These are phyloP conservation scores for Cyphomyrus discorhynchus DNA, from an alignment of 2,113 vertebrate species.

Conservation along the genomic window DNA sequence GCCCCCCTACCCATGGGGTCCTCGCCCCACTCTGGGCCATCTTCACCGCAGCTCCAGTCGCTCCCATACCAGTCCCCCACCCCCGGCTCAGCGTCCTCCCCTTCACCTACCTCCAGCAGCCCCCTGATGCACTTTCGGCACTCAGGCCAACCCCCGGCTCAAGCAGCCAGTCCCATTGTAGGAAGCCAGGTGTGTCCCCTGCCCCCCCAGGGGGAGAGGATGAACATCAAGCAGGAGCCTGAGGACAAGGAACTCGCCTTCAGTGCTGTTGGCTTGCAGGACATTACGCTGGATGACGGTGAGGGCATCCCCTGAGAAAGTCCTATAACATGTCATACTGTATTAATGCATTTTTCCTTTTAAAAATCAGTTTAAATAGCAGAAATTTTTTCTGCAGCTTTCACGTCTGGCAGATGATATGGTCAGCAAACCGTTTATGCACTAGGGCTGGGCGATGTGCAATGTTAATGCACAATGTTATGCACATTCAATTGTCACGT, in stretches of 20 bases:
- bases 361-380: background rate
- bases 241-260: constrained; percentile 69
- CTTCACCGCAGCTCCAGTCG: constrained; percentile 62
- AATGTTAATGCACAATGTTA: background rate
- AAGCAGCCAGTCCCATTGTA: constrained; percentile 43
- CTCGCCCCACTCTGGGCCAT: constrained; percentile 64
- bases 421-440: background rate
- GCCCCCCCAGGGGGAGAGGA: constrained; percentile 46
- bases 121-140: constrained; percentile 43
- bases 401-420: background rate
- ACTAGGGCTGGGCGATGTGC: background rate
- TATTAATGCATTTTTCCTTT: background rate
- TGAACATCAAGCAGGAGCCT: constrained; percentile 78
- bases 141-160: constrained; percentile 54
- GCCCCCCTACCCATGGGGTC: constrained; percentile 54
- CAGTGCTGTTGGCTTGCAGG: constrained; percentile 74
- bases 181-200: constrained; percentile 54
- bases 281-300: constrained; percentile 96
- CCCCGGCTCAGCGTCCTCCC: constrained; percentile 60
- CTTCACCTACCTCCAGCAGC: constrained; percentile 42
- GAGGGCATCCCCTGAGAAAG: constrained; percentile 40
- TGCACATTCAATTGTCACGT: background rate
- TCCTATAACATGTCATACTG: background rate
- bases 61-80: constrained; percentile 62
- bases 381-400: background rate